phyloP scores from a whole-genome alignment of 2,113 vertebrate genomes.

The Phoxinus phoxinus region DNA sequence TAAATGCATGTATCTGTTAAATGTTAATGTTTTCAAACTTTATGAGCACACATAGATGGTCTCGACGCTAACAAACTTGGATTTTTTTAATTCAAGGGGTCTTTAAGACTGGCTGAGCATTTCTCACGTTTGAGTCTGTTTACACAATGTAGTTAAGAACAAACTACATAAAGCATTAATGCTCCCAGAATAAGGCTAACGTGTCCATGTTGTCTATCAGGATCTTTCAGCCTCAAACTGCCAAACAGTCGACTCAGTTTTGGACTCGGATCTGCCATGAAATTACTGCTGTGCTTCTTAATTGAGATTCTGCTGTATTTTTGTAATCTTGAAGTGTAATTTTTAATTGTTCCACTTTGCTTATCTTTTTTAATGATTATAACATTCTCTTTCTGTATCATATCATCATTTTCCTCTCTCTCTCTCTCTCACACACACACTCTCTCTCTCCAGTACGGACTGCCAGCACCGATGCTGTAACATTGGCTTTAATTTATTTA shows the following conservation, averaged over 20 bases:
- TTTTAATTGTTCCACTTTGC: constrained; percentile 76
- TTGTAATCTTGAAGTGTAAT: constrained; percentile 86
- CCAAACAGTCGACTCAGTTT: constrained; percentile 71
- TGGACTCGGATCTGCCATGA: constrained; percentile 70
- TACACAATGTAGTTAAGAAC: constrained; percentile 1
- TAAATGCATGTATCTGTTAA: not conserved
- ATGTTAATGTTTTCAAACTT: not conserved
- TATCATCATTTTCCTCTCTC: constrained; percentile 37
- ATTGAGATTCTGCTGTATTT: constrained; percentile 82
- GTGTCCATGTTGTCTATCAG: constrained; percentile 81
- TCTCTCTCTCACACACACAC: constrained; percentile 21
- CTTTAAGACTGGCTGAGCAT: not conserved
- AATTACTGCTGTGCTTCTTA: constrained; percentile 77
- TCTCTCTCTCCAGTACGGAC: constrained; percentile 61
- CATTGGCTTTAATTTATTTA: constrained; percentile 72
- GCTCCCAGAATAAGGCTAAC: not conserved
- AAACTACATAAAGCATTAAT: not conserved
- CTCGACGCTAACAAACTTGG: not conserved
- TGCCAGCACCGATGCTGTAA: constrained; percentile 83
- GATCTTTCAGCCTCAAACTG: constrained; percentile 72
- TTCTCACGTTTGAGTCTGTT: not conserved
- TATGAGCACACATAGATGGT: not conserved
- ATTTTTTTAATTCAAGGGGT: not conserved
- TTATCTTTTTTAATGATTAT: constrained; percentile 49
- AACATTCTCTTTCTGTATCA: constrained; percentile 50